Conservation (phyloP, 2,888 invertebrate species). For the Apodemia zela region DNA sequence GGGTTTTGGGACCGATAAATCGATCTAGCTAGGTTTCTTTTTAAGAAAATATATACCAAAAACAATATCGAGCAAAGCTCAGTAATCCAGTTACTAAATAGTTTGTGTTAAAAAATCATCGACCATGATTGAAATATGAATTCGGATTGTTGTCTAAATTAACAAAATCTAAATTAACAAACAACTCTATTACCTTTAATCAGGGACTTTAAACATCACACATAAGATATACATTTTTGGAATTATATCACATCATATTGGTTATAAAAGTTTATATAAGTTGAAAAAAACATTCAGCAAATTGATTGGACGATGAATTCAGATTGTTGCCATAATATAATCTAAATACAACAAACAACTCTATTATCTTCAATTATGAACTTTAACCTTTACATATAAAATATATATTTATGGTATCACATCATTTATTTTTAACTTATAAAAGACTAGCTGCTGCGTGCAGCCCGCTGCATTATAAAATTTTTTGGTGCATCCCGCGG, state of each 20-base stretch:
- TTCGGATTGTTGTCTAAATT: too few species aligned
- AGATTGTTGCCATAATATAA: neutral
- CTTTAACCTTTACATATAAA: conserved; percentile 12
- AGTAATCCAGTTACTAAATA: too few species aligned
- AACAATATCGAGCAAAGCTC: too few species aligned
- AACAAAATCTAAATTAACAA: neutral
- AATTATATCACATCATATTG: neutral
- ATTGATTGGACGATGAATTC: conserved; percentile 4
- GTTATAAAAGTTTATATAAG: too few species aligned
- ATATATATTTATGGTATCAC: conserved; percentile 13
- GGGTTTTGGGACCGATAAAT: too few species aligned
- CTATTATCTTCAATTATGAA: neutral
- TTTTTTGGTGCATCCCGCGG: too few species aligned
- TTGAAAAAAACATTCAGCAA: neutral
- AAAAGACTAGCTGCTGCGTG: too few species aligned
- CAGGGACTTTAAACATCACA: neutral
- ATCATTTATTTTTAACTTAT: conserved; percentile 35
- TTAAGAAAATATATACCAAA: too few species aligned
- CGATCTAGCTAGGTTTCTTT: too few species aligned
- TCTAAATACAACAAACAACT: neutral
- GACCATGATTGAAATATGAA: too few species aligned
- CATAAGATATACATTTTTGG: conserved; percentile 15
- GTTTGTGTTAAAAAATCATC: too few species aligned
- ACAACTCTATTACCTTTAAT: neutral
- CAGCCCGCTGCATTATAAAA: too few species aligned